phyloP scores from a whole-genome alignment of 2,797 vertebrate species.

The Pithecia hirsuta region DNA sequence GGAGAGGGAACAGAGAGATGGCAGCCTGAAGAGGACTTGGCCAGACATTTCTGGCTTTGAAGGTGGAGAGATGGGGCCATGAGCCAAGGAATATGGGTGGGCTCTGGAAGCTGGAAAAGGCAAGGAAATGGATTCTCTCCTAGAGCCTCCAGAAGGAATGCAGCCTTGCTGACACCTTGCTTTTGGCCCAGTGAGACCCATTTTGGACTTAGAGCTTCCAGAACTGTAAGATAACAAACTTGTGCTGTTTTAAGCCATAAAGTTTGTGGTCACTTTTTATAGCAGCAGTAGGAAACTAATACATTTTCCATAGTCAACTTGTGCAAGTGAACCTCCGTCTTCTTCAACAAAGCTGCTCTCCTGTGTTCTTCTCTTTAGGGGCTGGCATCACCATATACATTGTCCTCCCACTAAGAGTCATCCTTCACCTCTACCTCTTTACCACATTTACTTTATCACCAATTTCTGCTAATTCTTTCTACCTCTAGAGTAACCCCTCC shows the following conservation, averaged over 20 bases:
- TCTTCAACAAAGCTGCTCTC: not conserved
- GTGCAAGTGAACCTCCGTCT: not conserved
- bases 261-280: not conserved
- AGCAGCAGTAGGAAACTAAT: not conserved
- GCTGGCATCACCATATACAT: not conserved
- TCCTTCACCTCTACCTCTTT: not conserved
- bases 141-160: not conserved
- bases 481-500: not conserved
- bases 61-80: not conserved
- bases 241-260: not conserved
- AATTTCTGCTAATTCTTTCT: not conserved
- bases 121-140: not conserved
- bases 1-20: not conserved
- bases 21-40: not conserved
- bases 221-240: not conserved
- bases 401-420: not conserved
- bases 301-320: not conserved
- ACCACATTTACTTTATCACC: not conserved
- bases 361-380: not conserved
- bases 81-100: not conserved
- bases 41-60: not conserved
- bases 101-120: not conserved
- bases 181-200: not conserved
- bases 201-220: not conserved
- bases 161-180: not conserved